phyloP scores from a whole-genome alignment of 2,797 vertebrate genomes.

The Diceros bicornis region DNA sequence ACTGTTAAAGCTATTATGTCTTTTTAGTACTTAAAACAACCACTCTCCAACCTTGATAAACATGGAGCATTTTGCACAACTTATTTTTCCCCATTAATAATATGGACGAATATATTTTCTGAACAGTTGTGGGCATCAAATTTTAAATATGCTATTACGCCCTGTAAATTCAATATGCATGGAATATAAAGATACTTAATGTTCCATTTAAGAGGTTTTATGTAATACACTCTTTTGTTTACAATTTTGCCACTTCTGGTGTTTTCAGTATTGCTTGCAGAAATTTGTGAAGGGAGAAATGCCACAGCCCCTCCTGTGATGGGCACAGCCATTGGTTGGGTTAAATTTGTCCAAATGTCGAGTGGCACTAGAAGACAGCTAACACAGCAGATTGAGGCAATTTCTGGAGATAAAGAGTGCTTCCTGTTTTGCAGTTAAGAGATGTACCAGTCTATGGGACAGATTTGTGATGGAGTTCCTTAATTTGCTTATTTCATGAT shows the following conservation, averaged over 20 bases:
- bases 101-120: not conserved
- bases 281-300: not conserved
- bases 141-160: constrained; percentile 38
- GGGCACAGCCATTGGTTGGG: not conserved
- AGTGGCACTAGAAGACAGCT: not conserved
- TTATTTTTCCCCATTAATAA: not conserved
- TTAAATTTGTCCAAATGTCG: not conserved
- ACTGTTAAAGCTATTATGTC: constrained; percentile 41
- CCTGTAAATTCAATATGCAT: not conserved
- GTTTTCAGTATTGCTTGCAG: not conserved
- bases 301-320: not conserved
- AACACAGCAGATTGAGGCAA: not conserved
- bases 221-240: not conserved
- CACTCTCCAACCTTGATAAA: not conserved
- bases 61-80: not conserved
- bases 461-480: not conserved
- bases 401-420: not conserved
- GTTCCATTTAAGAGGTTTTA: constrained; percentile 12
- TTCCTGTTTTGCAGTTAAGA: not conserved
- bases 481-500: constrained; percentile 66
- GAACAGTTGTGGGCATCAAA: not conserved
- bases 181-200: not conserved
- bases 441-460: not conserved
- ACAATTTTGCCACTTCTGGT: not conserved
- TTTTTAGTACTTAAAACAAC: constrained; percentile 3